phyloP scores from a whole-genome alignment of 2,888 invertebrate species.

The Axea sp. region DNA sequence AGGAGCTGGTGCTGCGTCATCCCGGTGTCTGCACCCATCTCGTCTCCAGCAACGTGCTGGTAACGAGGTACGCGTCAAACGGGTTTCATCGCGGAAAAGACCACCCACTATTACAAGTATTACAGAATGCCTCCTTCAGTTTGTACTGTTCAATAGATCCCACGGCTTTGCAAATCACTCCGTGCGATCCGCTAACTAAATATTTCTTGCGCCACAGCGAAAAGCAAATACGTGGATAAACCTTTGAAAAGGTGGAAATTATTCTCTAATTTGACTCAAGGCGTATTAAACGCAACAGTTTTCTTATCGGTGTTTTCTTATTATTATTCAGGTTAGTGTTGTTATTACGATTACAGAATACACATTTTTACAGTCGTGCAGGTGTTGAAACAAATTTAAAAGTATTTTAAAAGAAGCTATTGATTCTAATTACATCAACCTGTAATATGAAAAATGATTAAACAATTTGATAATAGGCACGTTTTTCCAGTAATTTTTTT shows the following conservation, averaged over 20 bases:
- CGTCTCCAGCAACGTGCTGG: constrained; percentile 67
- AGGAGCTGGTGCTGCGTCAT: constrained; percentile 76
- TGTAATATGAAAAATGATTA: too few species aligned
- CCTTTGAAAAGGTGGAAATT: neutral
- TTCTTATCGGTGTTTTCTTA: too few species aligned
- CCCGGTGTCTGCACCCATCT: constrained; percentile 72
- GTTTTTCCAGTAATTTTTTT: too few species aligned
- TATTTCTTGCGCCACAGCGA: constrained; percentile 26
- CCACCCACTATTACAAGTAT: constrained; percentile 65
- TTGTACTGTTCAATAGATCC: constrained; percentile 50
- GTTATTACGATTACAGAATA: too few species aligned
- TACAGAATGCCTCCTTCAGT: constrained; percentile 50
- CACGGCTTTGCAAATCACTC: constrained; percentile 47
- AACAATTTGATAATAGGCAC: too few species aligned
- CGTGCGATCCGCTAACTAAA: constrained; percentile 35
- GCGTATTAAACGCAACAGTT: too few species aligned
- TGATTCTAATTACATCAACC: too few species aligned
- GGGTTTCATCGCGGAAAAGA: constrained; percentile 65
- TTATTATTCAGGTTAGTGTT: too few species aligned
- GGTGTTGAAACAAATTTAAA: too few species aligned
- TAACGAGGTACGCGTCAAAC: constrained; percentile 70
- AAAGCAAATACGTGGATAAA: constrained; percentile 7
- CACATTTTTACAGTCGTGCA: too few species aligned
- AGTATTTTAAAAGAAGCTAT: too few species aligned
- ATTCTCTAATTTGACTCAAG: constrained; percentile 1